Evolutionary conservation across 1,140 invertebrate genomes (phyloP).

Genomic region (Cephus cinctus): DNA sequence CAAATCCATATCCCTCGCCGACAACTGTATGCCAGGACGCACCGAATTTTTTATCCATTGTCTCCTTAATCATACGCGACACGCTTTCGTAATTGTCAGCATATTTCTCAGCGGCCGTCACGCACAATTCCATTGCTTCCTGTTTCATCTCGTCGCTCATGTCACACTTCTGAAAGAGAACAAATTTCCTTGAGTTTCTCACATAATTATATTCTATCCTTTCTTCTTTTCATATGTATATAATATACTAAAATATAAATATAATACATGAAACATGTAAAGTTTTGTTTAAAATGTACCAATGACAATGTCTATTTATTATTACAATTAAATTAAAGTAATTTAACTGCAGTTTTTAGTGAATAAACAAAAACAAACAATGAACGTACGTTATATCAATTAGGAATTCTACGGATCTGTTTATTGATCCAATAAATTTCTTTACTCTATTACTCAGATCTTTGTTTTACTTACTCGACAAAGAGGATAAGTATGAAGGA

Average conservation of each 20-base stretch:
- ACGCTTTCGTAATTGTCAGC: slow-evolving; percentile 71
- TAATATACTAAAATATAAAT: not conserved
- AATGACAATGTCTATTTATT: too few species aligned
- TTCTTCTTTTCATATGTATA: not conserved
- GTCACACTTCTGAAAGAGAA: slow-evolving; percentile 73
- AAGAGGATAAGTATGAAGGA: slow-evolving; percentile 50
- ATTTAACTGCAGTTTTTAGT: too few species aligned
- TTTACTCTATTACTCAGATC: too few species aligned
- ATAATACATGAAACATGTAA: too few species aligned
- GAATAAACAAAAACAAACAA: too few species aligned
- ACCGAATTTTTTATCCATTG: slow-evolving; percentile 94
- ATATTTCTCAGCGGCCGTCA: slow-evolving; percentile 91
- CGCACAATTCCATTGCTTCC: slow-evolving; percentile 88
- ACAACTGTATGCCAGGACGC: slow-evolving; percentile 93
- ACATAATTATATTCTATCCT: too few species aligned
- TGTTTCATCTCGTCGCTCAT: slow-evolving; percentile 91
- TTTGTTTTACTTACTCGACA: slow-evolving; percentile 47
- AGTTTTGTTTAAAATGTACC: too few species aligned
- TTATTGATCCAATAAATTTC: too few species aligned
- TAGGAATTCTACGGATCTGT: too few species aligned
- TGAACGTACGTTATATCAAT: too few species aligned
- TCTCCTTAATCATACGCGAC: slow-evolving; percentile 90
- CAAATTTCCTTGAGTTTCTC: slow-evolving; percentile 1
- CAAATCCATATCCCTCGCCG: slow-evolving; percentile 92
- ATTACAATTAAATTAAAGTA: not conserved